Conservation (phyloP, 2,888 invertebrate genomes). For the Leptinotarsa tumamoca region DNA sequence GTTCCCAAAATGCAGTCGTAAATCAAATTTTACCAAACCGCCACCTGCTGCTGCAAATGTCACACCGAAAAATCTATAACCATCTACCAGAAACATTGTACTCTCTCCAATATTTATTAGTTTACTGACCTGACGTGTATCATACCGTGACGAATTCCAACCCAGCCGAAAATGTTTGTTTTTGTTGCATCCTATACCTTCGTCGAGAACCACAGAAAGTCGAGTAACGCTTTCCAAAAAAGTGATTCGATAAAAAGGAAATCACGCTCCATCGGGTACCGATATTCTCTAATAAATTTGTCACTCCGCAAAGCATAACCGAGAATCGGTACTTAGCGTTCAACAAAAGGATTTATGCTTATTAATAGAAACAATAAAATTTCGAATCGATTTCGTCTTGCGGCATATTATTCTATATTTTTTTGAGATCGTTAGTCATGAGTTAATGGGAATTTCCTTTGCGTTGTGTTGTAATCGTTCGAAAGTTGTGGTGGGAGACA, state of each 20-base stretch:
- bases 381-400: constrained; percentile 35
- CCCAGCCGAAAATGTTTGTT: constrained; percentile 34
- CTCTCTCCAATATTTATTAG: constrained; percentile 15
- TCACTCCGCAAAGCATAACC: constrained; percentile 51
- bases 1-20: not conserved
- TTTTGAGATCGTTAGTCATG: constrained; percentile 22
- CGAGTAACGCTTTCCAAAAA: constrained; percentile 32
- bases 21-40: not conserved
- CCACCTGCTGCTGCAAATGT: constrained; percentile 6
- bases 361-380: constrained; percentile 50
- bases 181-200: constrained; percentile 12
- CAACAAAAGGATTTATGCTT: constrained; percentile 52
- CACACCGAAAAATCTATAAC: not conserved
- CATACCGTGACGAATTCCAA: constrained; percentile 39
- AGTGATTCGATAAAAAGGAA: constrained; percentile 46
- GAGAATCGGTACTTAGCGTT: constrained; percentile 47
- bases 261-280: constrained; percentile 48
- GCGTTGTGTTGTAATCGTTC: constrained; percentile 2
- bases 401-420: constrained; percentile 40
- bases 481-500: constrained; percentile 1
- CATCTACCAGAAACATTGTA: constrained; percentile 6
- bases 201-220: constrained; percentile 23
- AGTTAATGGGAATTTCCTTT: constrained; percentile 2
- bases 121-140: constrained; percentile 39
- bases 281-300: constrained; percentile 54